Evolutionary conservation across 2,888 invertebrate genomes (phyloP).

Genomic region (Parasteatoda lunata): DNA sequence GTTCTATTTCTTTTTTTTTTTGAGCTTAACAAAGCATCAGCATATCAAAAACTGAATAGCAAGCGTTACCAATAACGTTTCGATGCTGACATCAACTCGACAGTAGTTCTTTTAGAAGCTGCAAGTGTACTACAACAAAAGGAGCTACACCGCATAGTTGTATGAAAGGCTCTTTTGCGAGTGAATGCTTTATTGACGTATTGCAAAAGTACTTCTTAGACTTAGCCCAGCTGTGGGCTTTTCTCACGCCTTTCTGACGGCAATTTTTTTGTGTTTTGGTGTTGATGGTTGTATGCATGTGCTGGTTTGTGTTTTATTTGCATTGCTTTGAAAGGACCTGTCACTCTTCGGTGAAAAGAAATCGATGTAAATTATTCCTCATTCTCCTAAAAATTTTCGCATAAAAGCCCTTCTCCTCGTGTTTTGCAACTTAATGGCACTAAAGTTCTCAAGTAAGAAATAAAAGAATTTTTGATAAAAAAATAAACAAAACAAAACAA

Average conservation of each 20-base stretch:
- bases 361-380: conserved; percentile 37
- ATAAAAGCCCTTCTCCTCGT: conserved; percentile 15
- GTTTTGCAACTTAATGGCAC: conserved; percentile 16
- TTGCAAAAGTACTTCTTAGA: not conserved
- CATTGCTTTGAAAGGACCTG: conserved; percentile 36
- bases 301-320: conserved; percentile 33
- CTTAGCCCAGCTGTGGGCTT: conserved; percentile 17
- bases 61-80: conserved; percentile 29
- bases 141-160: conserved; percentile 21
- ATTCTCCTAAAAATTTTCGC: conserved; percentile 20
- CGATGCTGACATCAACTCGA: conserved; percentile 35
- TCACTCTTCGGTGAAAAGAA: conserved; percentile 22
- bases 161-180: conserved; percentile 43
- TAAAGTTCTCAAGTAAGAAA: conserved; percentile 21
- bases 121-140: conserved; percentile 2
- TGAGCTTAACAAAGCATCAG: conserved; percentile 28
- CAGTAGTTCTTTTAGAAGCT: conserved; percentile 20
- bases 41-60: conserved; percentile 35
- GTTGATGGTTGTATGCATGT: conserved; percentile 6
- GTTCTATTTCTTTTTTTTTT: not conserved
- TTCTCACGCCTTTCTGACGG: conserved; percentile 25
- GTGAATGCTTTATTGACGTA: conserved; percentile 44
- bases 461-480: not conserved
- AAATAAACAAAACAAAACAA: not conserved
- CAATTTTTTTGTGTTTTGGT: conserved; percentile 7